These are phyloP conservation scores for Lepidotrigona ventralis DNA, from an alignment of 1,140 invertebrate species.

Conservation along the genomic window DNA sequence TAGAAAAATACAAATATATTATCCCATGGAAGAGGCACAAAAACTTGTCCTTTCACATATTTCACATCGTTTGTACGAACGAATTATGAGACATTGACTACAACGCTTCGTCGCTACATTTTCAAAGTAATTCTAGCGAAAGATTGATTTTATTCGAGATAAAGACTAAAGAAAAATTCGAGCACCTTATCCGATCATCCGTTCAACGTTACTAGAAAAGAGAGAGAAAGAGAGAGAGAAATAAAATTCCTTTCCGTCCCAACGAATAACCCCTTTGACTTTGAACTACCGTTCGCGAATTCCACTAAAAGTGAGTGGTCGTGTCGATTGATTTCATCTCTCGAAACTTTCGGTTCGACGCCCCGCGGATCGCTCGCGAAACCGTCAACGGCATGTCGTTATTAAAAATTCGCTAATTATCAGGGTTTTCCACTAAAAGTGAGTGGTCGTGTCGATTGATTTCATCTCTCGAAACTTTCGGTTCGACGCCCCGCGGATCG, in stretches of 20 bases:
- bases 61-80: too few relatives aligned
- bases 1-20: too few relatives aligned
- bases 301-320: not conserved
- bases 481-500: not conserved
- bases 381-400: not conserved
- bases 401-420: conserved; percentile 16
- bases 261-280: not conserved
- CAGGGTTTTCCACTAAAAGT: too few relatives aligned
- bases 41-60: too few relatives aligned
- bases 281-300: not conserved
- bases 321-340: not conserved
- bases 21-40: too few relatives aligned
- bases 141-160: too few relatives aligned
- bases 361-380: not conserved
- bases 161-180: too few relatives aligned
- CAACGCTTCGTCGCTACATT: too few relatives aligned
- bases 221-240: not conserved
- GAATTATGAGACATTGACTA: too few relatives aligned
- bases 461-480: conserved; percentile 4
- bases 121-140: too few relatives aligned
- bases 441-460: not conserved
- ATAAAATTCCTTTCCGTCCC: not conserved
- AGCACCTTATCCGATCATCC: not conserved
- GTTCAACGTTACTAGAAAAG: not conserved
- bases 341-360: not conserved